Conservation (phyloP, 1,140 invertebrate species). For the Bilobella aurantiaca region DNA sequence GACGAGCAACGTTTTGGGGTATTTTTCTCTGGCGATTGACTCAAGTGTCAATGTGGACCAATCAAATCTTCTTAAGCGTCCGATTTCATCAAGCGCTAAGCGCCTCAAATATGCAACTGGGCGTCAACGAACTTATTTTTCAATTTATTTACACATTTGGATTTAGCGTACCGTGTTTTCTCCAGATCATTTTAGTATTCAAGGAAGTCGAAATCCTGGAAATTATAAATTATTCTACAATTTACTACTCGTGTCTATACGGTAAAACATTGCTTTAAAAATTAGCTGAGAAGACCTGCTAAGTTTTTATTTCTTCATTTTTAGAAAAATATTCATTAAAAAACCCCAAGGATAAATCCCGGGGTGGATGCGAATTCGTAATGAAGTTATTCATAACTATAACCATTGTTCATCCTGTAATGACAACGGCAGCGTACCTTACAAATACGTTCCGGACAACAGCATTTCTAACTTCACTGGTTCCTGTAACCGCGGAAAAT, state of each 20-base stretch:
- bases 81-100: background rate
- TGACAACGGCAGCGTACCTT: background rate
- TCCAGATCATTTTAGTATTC: too few relatives aligned
- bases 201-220: too few relatives aligned
- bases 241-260: background rate
- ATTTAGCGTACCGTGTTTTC: too few relatives aligned
- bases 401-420: background rate
- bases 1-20: background rate
- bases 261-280: background rate
- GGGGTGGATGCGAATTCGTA: background rate
- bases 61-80: background rate
- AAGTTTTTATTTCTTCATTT: too few relatives aligned
- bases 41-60: background rate
- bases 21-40: background rate
- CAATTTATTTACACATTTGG: background rate
- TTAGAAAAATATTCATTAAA: background rate
- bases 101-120: background rate
- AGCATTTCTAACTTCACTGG: background rate
- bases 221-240: too few relatives aligned
- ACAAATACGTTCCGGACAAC: background rate
- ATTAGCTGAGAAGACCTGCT: too few relatives aligned
- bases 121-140: background rate
- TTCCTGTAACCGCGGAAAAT: background rate
- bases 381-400: background rate
- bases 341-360: background rate